Base-by-base conservation (phyloP, 37 sponge, comb jelly and placozoan species). In the Aplysina aerophoba region DNA sequence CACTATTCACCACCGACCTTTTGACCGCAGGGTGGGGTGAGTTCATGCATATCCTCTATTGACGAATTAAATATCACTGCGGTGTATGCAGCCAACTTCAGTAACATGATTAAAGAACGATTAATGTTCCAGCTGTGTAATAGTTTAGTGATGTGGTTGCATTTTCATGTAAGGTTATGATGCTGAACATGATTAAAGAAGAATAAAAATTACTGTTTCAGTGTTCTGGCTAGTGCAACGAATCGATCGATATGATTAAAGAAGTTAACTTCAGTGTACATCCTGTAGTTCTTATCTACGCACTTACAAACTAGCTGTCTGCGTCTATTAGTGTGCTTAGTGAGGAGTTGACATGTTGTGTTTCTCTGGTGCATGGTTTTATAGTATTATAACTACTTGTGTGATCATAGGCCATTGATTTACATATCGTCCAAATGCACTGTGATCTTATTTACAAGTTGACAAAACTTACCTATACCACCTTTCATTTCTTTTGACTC, bases 61-160 rank as follows among this genome's bases (percentile, higher is more conserved):
- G n/a, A 19, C 59, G 15, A 20, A 20, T 20, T 58, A 19, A 58
- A 58, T 58, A 58, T 58, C 59, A 58, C 59, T 58, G 59, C 59
- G 15, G 17, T 58, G 59, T 58, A 58, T 58, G 59, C 17, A 19
- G 59, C 59, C 59, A 58, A 58, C 59, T 58, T 58, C 59, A 58
- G 59, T 58, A 19, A 20, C 17, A 15, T 15, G 15, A 58, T 20
- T 19, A 58, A 20, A 19, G 19, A 58, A 20, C 59, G 59, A 15
- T 58, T 19, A 20, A 58, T 58, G 59, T 58, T 58, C 59, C 59
- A 58, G 59, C 59, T 58, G 59, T 58, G 59, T 58, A 58, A 58
- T 58, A 58, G 59, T 58, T 58, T 58, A 58, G 59, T 58, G 59
- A 58, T 58, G 59, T 58, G 59, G 59, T 58, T 58, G 59, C 59